A percentile compares a stretch with the other conserved stretches of the same genome.
Evolutionary conservation across 2,888 invertebrate genomes (phyloP).

Genomic region (Ametastegia equiseti): DNA sequence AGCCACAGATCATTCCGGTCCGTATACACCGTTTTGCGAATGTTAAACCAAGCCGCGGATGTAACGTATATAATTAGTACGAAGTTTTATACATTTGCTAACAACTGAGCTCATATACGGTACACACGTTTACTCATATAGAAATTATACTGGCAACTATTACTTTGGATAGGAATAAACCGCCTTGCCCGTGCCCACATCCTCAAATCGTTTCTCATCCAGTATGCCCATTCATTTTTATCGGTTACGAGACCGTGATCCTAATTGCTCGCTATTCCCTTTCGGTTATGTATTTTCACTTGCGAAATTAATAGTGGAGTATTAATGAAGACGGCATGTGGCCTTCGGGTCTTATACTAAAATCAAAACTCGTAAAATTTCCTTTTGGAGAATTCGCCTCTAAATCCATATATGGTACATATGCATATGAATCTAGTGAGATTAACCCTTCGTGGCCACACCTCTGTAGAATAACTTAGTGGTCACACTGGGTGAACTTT

Average conservation of each 20-base stretch:
- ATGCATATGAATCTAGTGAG: no score
- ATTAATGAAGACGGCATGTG: no score
- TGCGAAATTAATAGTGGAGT: neutral
- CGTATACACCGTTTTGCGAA: neutral
- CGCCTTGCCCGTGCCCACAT: slow-evolving; percentile 14
- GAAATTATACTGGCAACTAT: neutral
- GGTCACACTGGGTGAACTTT: no score
- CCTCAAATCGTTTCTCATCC: slow-evolving; percentile 20
- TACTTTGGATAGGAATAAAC: slow-evolving; percentile 15
- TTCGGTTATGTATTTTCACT: neutral
- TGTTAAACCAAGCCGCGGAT: neutral
- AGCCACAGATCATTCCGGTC: neutral
- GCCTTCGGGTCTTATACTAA: no score
- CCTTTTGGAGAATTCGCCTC: no score
- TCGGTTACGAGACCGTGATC: neutral
- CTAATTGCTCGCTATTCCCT: slow-evolving; percentile 6
- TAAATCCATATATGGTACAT: no score
- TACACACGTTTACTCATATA: neutral
- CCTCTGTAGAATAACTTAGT: no score
- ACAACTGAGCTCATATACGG: neutral
- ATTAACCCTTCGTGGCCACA: no score
- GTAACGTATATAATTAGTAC: slow-evolving; percentile 28
- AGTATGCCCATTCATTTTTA: slow-evolving; percentile 3
- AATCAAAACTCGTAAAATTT: no score
- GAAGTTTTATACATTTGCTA: neutral